phyloP scores from a whole-genome alignment of 2,797 vertebrate species.

The Melanogrammus aeglefinus region DNA sequence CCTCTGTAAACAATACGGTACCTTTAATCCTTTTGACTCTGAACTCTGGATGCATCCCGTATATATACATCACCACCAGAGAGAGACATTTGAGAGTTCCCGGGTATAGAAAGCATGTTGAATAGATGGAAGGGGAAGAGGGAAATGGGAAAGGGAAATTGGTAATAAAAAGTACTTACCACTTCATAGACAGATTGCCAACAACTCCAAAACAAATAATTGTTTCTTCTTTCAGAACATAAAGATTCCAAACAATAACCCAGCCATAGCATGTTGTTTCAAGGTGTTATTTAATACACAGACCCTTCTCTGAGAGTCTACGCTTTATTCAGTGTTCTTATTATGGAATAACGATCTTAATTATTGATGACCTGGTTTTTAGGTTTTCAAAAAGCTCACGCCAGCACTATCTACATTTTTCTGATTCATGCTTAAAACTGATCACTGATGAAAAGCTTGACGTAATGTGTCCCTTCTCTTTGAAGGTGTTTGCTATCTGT shows the following conservation, averaged over 20 bases:
- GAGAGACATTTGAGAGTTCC: conserved; percentile 45
- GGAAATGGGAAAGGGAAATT: not conserved
- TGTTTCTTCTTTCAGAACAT: not conserved
- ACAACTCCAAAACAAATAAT: not conserved
- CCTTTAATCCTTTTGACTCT: conserved; percentile 56
- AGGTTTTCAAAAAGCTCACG: not conserved
- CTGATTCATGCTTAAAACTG: not conserved
- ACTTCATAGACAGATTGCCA: not conserved
- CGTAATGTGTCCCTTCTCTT: not conserved
- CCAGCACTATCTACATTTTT: not conserved
- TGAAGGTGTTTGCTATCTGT: not conserved
- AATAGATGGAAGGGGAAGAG: conserved; percentile 31
- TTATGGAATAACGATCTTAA: not conserved
- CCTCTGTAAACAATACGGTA: conserved; percentile 64
- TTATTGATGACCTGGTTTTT: not conserved
- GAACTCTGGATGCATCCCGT: conserved; percentile 51
- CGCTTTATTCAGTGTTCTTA: not conserved
- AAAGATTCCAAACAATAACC: not conserved
- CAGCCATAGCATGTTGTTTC: not conserved
- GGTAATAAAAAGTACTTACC: not conserved
- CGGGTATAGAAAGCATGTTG: conserved; percentile 23
- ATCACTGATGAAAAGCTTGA: not conserved
- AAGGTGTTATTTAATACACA: not conserved
- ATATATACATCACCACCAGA: conserved; percentile 58
- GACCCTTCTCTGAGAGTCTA: not conserved